Base-by-base conservation (phyloP, 2,888 invertebrate genomes). In the Mythimna impura region DNA sequence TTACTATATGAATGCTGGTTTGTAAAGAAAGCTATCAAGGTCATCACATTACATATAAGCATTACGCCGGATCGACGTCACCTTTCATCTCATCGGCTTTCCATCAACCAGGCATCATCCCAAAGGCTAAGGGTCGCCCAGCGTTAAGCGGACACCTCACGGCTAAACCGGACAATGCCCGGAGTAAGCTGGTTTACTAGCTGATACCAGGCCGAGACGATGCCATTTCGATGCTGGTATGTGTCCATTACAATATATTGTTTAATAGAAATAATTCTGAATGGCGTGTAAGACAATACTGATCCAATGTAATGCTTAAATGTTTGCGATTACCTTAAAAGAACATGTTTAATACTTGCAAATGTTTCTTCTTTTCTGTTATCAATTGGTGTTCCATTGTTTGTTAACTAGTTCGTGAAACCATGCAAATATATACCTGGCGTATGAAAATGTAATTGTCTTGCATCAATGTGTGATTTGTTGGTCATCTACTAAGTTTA, bases 321-420 rank as follows among this genome's bases (percentile, higher is more conserved):
- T 1, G n/a, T 22, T 12, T 60, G 36, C 7, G n/a, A n/a, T 60
- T 10, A 58, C 8, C 36, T 25, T 58, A 50, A 34, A 71, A 40
- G 2, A 71, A 50, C 47, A 30, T 67, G 12, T 17, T 20, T 57
- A 20, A 20, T 9, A 25, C n/a, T 30, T 61, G 34, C n/a, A 17
- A 55, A 57, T 47, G n/a, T 43, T 60, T 76, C 30, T 60, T 54
- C 52, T 61, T 30, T 10, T 36, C 34, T 20, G 22, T 73, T 55
- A 30, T 36, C n/a, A 25, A 63, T 36, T 54, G 74, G 14, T 50
- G 47, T 50, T 30, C 75, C 47, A 64, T 30, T 63, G 36, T 62
- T 73, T 20, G 17, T 55, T 65, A 40, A 57, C 25, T 57, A 58
- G 20, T 66, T 50, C 9, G 12, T 30, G 30, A 20, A 40, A 36